Evolutionary conservation across 1,140 invertebrate genomes (phyloP), one percentile per base, ranked within the genome.

Genomic region (Eueides isabella): DNA sequence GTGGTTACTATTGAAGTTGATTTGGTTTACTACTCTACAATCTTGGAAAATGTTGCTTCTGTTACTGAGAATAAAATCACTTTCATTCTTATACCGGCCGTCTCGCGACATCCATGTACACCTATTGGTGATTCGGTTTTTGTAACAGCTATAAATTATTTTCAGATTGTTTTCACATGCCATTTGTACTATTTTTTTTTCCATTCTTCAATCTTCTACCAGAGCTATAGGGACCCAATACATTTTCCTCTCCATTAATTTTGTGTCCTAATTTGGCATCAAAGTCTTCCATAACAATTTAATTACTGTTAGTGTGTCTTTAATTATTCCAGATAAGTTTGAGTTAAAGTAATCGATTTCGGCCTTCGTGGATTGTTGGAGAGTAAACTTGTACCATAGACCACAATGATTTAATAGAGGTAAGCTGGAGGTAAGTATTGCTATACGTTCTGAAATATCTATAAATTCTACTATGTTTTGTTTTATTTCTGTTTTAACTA

Each of bases 261-360:
- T 69, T 65, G 65, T 2, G 14, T 14, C 0, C 80, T 77, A n/a
- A 5, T 77, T 48, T 38, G 62, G 79, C 74, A 65, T 80, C 78
- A 30, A 80, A 78, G 11, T 80, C 76, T 2, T 76, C 79, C 75
- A 81, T 78, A 16, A 78, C 19, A 67, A 81, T 71, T 2, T 74
- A 9, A 28, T 71, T 38, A 7, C 75, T 81, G 12, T 73, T 55
- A 2, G 65, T 4, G 16, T 72, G 67, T 75, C 74, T 69, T 78
- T 74, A 23, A 71, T n/a, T n/a, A n/a, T n/a, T n/a, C n/a, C n/a
- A n/a, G n/a, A n/a, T n/a, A n/a, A n/a, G n/a, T n/a, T n/a, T 1
- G 16, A 62, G 16, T 80, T 78, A 23, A 78, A 78, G 23, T 14
- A 23, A 28, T 77, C 79, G 30, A 33, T 79, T 31, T 76, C 69